A percentile compares a stretch with the other conserved stretches of the same genome.
These are phyloP conservation scores for Empidonax traillii DNA, from an alignment of 2,113 vertebrate genomes.

Conservation along the genomic window DNA sequence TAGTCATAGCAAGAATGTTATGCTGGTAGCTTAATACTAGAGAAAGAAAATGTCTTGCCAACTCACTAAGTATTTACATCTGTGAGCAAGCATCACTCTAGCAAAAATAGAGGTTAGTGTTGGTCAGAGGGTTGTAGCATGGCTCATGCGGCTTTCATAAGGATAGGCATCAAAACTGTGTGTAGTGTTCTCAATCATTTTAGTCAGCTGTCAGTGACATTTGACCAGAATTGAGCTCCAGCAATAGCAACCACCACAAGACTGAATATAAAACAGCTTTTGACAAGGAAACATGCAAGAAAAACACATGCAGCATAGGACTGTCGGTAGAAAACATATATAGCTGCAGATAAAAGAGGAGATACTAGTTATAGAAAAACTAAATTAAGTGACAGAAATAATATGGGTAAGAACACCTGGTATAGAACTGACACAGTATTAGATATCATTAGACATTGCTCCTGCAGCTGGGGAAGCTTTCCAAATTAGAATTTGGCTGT, in stretches of 20 bases:
- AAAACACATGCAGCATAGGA: neutral
- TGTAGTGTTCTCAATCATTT: neutral
- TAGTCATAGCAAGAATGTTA: neutral
- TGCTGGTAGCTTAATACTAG: neutral
- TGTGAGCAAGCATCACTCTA: neutral
- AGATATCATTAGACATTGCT: neutral
- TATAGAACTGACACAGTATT: accelerated
- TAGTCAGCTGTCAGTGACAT: neutral
- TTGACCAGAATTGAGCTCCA: neutral
- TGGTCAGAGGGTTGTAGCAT: neutral
- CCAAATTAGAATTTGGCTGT: neutral
- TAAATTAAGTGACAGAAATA: neutral
- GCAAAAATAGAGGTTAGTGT: neutral
- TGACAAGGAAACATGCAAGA: neutral
- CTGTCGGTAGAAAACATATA: neutral
- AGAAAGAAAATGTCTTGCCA: neutral
- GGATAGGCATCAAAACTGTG: neutral
- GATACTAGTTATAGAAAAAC: neutral
- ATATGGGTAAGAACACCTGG: neutral
- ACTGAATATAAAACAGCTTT: neutral
- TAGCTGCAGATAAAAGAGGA: neutral
- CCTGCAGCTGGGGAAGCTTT: neutral
- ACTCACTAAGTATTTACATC: neutral
- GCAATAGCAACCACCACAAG: neutral
- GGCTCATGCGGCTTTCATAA: accelerated